Evolutionary conservation across 2,113 vertebrate genomes (phyloP).

Genomic region (Grammomys dolichurus): DNA sequence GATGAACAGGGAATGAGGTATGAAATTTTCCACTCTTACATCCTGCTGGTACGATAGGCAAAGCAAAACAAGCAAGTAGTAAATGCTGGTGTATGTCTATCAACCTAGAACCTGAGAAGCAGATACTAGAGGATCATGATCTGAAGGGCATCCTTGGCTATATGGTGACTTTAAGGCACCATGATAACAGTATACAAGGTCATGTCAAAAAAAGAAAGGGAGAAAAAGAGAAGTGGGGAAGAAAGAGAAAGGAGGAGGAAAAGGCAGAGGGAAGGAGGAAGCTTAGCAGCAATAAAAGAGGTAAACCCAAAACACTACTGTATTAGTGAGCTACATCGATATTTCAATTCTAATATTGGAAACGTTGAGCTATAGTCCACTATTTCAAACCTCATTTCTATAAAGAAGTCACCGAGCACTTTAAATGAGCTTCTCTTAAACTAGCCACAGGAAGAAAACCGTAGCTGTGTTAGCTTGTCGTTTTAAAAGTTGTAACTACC

Average conservation of each 20-base stretch:
- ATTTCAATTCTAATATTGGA: not conserved
- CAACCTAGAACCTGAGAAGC: not conserved
- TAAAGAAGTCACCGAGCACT: not conserved
- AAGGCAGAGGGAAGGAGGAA: not conserved
- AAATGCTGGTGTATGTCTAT: too few relatives aligned
- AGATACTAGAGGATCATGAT: not conserved
- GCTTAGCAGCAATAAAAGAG: not conserved
- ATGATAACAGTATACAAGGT: not conserved
- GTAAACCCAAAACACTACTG: not conserved
- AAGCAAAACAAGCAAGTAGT: not conserved
- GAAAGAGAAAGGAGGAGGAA: too few relatives aligned
- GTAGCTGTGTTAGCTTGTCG: not conserved
- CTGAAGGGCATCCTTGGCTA: not conserved
- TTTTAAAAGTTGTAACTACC: not conserved
- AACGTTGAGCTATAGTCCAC: not conserved
- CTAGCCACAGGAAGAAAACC: not conserved
- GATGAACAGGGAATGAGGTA: not conserved
- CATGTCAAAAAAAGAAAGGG: not conserved
- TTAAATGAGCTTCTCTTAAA: not conserved
- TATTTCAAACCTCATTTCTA: not conserved
- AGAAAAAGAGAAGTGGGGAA: not conserved
- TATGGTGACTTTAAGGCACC: not conserved
- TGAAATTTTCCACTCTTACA: not conserved
- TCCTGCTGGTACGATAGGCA: not conserved
- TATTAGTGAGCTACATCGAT: too few relatives aligned